Evolutionary conservation across 2,797 vertebrate species (phyloP).

Genomic region (Helarctos malayanus): DNA sequence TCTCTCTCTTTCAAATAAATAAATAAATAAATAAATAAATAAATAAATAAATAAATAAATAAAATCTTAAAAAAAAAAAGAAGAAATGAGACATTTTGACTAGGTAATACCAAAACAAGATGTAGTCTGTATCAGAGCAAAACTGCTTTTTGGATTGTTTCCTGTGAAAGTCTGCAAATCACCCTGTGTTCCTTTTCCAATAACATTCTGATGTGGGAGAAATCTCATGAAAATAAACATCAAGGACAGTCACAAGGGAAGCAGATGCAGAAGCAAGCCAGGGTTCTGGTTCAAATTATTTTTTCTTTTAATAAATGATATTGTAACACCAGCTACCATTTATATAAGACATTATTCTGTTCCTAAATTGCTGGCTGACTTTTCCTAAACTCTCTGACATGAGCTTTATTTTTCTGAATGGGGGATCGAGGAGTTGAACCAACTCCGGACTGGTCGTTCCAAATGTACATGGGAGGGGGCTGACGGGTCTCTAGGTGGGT

Average conservation of each 20-base stretch:
- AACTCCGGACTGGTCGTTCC: not conserved
- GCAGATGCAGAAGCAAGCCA: not conserved
- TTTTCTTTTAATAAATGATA: not conserved
- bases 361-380: not conserved
- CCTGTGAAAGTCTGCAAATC: constrained; percentile 22
- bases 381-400: not conserved
- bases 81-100: not conserved
- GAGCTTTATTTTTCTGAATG: not conserved
- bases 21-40: not conserved
- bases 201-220: not conserved
- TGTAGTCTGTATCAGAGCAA: not conserved
- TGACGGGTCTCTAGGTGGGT: no score
- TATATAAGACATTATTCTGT: not conserved
- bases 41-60: no score
- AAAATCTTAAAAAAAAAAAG: not conserved
- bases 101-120: not conserved
- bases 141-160: not conserved
- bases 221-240: not conserved
- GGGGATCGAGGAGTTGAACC: not conserved
- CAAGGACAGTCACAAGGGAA: not conserved
- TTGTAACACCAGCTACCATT: not conserved
- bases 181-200: not conserved
- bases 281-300: not conserved
- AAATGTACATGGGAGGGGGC: not conserved
- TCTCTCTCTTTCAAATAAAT: not conserved